Evolutionary conservation across 2,797 vertebrate species (phyloP), one percentile per base, ranked within the genome.

Genomic region (Pangasius djambal): DNA sequence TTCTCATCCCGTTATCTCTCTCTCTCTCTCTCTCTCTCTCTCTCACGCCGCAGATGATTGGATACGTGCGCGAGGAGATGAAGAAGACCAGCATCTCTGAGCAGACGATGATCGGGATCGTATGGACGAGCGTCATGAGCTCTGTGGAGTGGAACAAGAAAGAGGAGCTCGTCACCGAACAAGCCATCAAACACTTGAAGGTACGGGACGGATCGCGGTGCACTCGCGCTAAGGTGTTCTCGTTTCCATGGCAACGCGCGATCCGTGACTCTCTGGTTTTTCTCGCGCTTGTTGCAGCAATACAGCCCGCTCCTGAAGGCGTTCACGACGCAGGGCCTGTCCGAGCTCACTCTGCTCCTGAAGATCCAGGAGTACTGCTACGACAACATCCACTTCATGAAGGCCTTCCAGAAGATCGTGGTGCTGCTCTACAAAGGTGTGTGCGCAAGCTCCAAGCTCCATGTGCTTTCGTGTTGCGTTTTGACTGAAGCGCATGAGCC

Each of bases 141-240:
- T 97, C 95, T 0, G 97, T 99, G 90, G 98, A 99, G 89, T 99
- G 98, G 98, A 99, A 99, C 95, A 98, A 99, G 95, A 99, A 99
- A 86, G 98, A 99, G 94, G 98, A 99, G 96, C 97, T 99, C 92
- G 97, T 99, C 94, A 98, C 97, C 72, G 98, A 99, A 95, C 98
- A 99, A 97, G 98, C 98, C 97, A 99, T 99, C 96, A 99, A 99
- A 97, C 98, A 97, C 95, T 97, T 99, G 96, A 99, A 99, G 98
- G 98, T 99, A 95, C 6, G 6, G 59, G 31, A 1, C 0, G 4
- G 31, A 2, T 57, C 78, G 7, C 3, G 31, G 4, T 25, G 72
- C 8, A 0, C 69, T 0, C 0, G 3, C 4, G 12, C 8, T 20
- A 0, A 2, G 2, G 2, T 7, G 20, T 59, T 59, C 9, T 61